Evolutionary conservation across 1,140 invertebrate species (phyloP), one percentile per base, ranked within the genome.

Genomic region (Ditylenchus dipsaci): DNA sequence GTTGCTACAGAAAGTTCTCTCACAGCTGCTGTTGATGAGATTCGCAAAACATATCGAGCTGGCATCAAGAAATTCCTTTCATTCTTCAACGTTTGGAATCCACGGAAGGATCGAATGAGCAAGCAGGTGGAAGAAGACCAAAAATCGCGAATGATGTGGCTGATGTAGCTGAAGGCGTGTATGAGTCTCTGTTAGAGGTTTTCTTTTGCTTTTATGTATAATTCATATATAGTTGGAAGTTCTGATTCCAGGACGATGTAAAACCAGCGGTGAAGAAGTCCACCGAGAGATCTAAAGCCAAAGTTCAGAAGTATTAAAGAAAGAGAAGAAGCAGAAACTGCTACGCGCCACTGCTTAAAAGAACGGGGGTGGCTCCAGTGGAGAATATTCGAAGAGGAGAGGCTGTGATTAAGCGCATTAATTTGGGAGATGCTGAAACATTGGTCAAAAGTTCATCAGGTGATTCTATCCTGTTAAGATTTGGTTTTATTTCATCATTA

Each of bases 1-100:
- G 29, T 61, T 5, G 59, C 29, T 8, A 61, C 59, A 7, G 19
- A 30, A 19, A 30, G 19, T 19, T 30, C 38, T 3, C n/a, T 61
- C n/a, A 30, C 38, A 30, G n/a, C n/a, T 19, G 59, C 59, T 8
- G 59, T 61, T 19, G 59, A 61, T 43, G 59, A 30, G n/a, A 30
- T 61, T 43, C 59, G 59, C n/a, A 30, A 61, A 30, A 43, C 27
- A 5, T 61, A 61, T 61, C 59, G 8, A 61, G 26, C 26, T 61
- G 59, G 59, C 38, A 61, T 29, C 19, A 61, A 21, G 59, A 61
- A 43, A 61, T 61, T 61, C 59, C 59, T 8, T 61, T 61, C 21
- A 5, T 61, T 61, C 59, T 61, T 19, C 59, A 61, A 43, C 19
- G 59, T 8, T 61, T 61, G 59, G 59, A 5, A 5, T 26, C 8